Conservation (phyloP, 1,140 invertebrate genomes). For the Rhopalosiphum padi region DNA sequence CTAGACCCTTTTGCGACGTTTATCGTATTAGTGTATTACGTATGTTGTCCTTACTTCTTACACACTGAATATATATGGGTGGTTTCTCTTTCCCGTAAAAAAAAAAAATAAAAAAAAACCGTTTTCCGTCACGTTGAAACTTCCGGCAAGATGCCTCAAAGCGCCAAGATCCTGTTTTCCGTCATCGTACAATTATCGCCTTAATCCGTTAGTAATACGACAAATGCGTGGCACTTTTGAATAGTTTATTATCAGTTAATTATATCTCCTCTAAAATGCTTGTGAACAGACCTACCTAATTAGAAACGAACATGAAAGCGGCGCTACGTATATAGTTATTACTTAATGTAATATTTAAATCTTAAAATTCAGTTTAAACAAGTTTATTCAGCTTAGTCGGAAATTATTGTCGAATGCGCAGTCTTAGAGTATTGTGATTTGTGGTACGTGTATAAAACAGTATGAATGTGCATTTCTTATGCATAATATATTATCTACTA, state of each 20-base stretch:
- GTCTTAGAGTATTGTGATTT: neutral
- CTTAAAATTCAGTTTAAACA: neutral
- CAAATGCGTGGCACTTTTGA: slow-evolving; percentile 13
- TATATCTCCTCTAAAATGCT: neutral
- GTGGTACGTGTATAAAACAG: neutral
- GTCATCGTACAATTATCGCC: neutral
- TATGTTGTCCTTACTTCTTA: neutral
- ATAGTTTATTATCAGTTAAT: slow-evolving; percentile 27
- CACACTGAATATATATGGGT: slow-evolving; percentile 1
- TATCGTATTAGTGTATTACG: slow-evolving; percentile 32
- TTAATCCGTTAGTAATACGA: slow-evolving; percentile 13
- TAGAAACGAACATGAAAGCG: neutral
- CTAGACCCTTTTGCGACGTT: slow-evolving; percentile 13
- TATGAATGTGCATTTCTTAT: neutral
- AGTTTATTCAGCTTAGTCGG: neutral
- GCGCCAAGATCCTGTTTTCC: neutral
- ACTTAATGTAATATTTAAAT: neutral
- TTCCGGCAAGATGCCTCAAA: neutral
- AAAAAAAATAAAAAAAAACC: neutral
- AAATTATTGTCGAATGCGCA: neutral
- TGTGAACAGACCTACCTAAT: neutral
- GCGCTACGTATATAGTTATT: neutral
- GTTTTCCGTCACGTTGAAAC: neutral
- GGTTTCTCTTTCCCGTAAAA: neutral
- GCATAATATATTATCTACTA: neutral